Percentiles rank a stretch among this genome's conserved stretches.
Conservation (phyloP, 2,888 invertebrate genomes). For the Ormyrus pomaceus region DNA sequence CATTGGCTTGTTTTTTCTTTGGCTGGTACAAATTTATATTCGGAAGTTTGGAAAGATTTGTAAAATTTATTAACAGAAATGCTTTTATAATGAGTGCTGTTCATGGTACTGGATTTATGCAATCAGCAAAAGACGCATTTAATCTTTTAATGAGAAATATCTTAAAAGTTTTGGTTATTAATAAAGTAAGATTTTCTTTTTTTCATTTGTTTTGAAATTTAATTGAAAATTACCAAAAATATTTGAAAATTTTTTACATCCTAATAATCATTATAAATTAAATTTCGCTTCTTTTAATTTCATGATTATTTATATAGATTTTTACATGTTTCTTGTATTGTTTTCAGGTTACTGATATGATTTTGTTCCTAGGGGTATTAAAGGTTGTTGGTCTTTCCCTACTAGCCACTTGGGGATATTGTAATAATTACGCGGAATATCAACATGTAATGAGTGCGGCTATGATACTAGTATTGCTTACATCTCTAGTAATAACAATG, state of each 20-base stretch:
- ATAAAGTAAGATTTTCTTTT: conserved; percentile 79
- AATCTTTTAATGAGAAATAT: conserved; percentile 91
- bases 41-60: conserved; percentile 90
- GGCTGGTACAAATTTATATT: conserved; percentile 90
- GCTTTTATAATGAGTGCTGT: conserved; percentile 97
- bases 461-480: conserved; percentile 84
- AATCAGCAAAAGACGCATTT: conserved; percentile 93
- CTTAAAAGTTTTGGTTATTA: conserved; percentile 85
- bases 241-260: no score
- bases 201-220: neutral
- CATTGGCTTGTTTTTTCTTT: conserved; percentile 80
- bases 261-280: no score
- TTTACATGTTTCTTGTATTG: neutral
- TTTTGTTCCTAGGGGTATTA: conserved; percentile 93
- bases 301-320: neutral
- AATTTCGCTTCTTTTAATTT: neutral
- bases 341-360: conserved; percentile 87
- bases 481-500: conserved; percentile 89
- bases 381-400: conserved; percentile 88
- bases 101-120: conserved; percentile 93
- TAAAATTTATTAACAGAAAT: conserved; percentile 90
- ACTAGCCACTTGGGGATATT: conserved; percentile 82
- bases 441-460: conserved; percentile 90
- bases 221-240: no score
- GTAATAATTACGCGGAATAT: conserved; percentile 76